These are phyloP conservation scores for Sebastes nivosus DNA, from an alignment of 2,797 vertebrate genomes.

Conservation along the genomic window DNA sequence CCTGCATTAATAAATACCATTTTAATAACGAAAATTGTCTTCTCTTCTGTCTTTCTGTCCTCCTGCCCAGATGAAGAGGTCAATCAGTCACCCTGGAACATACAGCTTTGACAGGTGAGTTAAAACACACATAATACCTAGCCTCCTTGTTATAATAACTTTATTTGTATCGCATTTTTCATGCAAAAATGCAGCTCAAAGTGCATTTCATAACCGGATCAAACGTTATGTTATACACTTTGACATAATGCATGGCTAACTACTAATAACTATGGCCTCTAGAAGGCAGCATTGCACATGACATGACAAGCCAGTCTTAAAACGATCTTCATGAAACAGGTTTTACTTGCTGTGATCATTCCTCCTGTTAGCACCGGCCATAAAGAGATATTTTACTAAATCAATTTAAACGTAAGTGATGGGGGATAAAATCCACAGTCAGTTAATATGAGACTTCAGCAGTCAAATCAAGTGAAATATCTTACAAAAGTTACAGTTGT, in stretches of 20 bases:
- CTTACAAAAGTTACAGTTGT: no score
- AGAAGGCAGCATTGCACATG: constrained; percentile 20
- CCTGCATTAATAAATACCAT: not conserved
- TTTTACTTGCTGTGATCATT: not conserved
- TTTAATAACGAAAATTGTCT: not conserved
- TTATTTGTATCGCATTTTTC: not conserved
- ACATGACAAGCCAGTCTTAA: not conserved
- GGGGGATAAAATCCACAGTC: no score
- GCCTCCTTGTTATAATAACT: not conserved
- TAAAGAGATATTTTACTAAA: no score
- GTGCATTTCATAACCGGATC: not conserved
- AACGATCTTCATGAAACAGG: not conserved
- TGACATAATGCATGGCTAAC: not conserved
- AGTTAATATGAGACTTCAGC: no score
- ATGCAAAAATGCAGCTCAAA: not conserved
- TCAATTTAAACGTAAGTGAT: no score
- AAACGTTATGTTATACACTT: not conserved
- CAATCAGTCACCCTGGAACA: constrained; percentile 93
- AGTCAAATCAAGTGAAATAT: no score
- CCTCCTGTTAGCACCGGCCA: not conserved
- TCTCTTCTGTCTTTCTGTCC: constrained; percentile 32
- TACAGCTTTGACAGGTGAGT: constrained; percentile 90
- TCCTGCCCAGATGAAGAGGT: constrained; percentile 89
- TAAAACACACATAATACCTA: not conserved
- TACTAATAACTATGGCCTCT: not conserved